phyloP scores from a whole-genome alignment of 2,113 vertebrate species.

The Dascyllus trimaculatus region DNA sequence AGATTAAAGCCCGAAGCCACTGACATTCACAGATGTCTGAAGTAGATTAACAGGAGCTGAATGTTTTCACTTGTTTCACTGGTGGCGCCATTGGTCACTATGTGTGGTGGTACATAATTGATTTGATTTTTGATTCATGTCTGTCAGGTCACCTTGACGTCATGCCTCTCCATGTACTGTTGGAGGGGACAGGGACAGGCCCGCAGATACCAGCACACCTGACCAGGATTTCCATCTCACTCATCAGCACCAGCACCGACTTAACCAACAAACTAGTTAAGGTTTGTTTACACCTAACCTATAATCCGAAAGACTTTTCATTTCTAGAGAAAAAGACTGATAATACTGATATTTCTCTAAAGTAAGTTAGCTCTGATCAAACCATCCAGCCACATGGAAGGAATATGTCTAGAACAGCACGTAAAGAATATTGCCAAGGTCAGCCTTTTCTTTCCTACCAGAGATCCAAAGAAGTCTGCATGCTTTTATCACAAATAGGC shows the following conservation, averaged over 20 bases:
- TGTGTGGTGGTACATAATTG: neutral
- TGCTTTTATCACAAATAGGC: neutral
- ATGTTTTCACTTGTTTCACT: neutral
- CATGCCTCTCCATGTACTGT: conserved; percentile 75
- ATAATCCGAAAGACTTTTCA: too few species aligned
- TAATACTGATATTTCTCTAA: too few species aligned
- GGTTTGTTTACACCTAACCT: conserved; percentile 62
- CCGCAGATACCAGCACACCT: conserved; percentile 64
- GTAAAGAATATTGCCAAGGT: too few species aligned
- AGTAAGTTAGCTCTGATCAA: neutral
- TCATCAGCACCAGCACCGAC: conserved; percentile 61
- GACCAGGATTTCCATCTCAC: conserved; percentile 60
- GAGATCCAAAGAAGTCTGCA: too few species aligned
- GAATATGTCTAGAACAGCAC: too few species aligned
- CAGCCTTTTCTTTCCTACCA: too few species aligned
- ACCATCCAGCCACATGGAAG: neutral
- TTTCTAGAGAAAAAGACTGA: too few species aligned
- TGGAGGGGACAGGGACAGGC: conserved; percentile 42
- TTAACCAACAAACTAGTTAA: conserved; percentile 65
- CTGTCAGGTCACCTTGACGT: conserved; percentile 32
- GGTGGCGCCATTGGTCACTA: too few species aligned
- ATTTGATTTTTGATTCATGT: neutral
- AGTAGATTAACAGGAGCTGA: neutral
- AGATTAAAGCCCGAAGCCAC: conserved; percentile 7
- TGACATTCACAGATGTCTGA: neutral